A percentile compares a stretch with the other conserved stretches of the same genome.
phyloP scores from a whole-genome alignment of 2,888 invertebrate species.

The Polymixis lichenea region DNA sequence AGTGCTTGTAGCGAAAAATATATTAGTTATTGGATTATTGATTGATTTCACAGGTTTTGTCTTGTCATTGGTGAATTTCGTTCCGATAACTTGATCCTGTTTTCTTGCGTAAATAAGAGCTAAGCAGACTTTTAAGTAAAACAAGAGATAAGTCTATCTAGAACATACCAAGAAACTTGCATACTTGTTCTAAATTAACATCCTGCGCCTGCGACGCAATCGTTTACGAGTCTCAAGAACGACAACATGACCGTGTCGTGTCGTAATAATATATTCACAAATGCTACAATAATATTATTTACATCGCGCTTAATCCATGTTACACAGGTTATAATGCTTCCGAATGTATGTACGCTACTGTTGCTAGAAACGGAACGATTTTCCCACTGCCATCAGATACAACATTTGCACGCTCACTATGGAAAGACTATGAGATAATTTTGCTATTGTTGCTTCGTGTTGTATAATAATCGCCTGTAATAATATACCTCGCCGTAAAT shows the following conservation, averaged over 20 bases:
- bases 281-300: constrained; percentile 45
- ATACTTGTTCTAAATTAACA: constrained; percentile 58
- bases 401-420: constrained; percentile 41
- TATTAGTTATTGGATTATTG: not conserved
- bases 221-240: constrained; percentile 55
- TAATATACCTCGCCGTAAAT: constrained; percentile 50
- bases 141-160: constrained; percentile 45
- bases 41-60: constrained; percentile 4
- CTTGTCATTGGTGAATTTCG: not conserved
- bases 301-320: constrained; percentile 14
- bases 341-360: constrained; percentile 49
- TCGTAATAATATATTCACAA: constrained; percentile 54
- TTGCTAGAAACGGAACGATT: constrained; percentile 35
- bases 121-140: constrained; percentile 33
- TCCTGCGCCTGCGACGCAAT: constrained; percentile 57
- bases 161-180: constrained; percentile 57
- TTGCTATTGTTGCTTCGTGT: constrained; percentile 61
- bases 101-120: constrained; percentile 26
- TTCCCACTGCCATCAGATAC: constrained; percentile 49
- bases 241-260: constrained; percentile 49
- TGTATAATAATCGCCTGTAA: constrained; percentile 61
- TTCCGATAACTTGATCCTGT: constrained; percentile 21
- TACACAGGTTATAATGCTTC: constrained; percentile 43
- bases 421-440: constrained; percentile 57
- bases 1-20: not conserved